Conservation (phyloP, 2,113 vertebrate genomes). For the Antigone vipio region DNA sequence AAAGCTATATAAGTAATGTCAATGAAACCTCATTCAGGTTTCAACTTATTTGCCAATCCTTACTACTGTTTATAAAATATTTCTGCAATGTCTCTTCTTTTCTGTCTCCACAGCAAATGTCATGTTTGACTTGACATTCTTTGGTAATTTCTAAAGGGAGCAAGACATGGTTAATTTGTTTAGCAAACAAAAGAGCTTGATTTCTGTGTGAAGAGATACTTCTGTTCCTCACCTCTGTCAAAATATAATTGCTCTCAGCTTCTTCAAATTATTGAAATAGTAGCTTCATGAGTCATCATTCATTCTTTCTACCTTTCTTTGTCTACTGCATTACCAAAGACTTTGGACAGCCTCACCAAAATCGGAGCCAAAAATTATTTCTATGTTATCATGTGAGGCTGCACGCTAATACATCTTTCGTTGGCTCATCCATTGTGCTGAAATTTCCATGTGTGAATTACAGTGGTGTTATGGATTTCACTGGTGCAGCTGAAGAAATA, state of each 20-base stretch:
- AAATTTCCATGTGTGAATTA: not conserved
- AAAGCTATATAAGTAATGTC: not conserved
- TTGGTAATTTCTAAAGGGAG: not conserved
- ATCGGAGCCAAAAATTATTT: not conserved
- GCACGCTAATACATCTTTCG: accelerated
- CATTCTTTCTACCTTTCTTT: not conserved
- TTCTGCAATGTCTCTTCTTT: not conserved
- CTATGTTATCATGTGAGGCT: not conserved
- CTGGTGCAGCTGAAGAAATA: not conserved
- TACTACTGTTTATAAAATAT: not conserved
- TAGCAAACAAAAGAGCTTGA: not conserved
- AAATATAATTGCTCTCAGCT: not conserved
- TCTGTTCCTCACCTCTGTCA: not conserved
- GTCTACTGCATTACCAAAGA: not conserved
- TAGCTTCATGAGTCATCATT: not conserved
- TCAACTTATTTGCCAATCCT: not conserved
- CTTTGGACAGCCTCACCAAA: not conserved
- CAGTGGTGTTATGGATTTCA: not conserved
- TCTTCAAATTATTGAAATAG: not conserved
- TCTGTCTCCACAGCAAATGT: not conserved
- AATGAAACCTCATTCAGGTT: not conserved
- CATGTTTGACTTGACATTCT: not conserved
- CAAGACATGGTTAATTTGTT: not conserved
- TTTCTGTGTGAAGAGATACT: not conserved
- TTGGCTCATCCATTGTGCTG: not conserved